phyloP scores from a whole-genome alignment of 2,797 vertebrate species.

The Sardinella longiceps region DNA sequence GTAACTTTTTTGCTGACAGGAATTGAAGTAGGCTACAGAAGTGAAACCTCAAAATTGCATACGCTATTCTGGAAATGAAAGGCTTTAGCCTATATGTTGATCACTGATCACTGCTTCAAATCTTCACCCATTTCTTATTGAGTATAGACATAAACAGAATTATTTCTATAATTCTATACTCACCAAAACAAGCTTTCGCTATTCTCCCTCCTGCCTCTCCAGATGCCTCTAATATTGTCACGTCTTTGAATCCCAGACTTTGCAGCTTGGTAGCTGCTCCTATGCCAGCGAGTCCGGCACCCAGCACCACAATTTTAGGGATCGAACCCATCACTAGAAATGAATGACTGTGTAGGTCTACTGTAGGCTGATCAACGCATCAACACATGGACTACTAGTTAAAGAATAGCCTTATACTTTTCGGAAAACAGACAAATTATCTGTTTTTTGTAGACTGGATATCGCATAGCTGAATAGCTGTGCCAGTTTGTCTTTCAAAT shows the following conservation, averaged over 20 bases:
- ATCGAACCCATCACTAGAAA: conserved; percentile 22
- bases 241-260: conserved; percentile 51
- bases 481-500: neutral
- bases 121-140: too few species aligned
- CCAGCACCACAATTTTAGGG: conserved; percentile 55
- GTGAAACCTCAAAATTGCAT: conserved; percentile 23
- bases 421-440: neutral
- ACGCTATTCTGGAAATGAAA: neutral
- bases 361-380: neutral
- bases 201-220: conserved; percentile 54
- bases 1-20: conserved; percentile 11
- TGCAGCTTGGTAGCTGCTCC: conserved; percentile 49
- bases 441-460: neutral
- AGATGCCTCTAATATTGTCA: conserved; percentile 54
- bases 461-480: neutral
- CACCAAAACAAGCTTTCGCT: conserved; percentile 48
- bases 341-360: neutral
- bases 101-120: too few species aligned
- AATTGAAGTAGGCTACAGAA: conserved; percentile 20
- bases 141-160: neutral
- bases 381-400: too few species aligned
- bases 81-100: too few species aligned
- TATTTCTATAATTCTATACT: neutral
- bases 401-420: too few species aligned
- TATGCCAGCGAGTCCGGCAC: conserved; percentile 58